Evolutionary conservation across 2,888 invertebrate species (phyloP), one percentile per base, ranked within the genome.

Genomic region (Lasioglossum oenotherae): DNA sequence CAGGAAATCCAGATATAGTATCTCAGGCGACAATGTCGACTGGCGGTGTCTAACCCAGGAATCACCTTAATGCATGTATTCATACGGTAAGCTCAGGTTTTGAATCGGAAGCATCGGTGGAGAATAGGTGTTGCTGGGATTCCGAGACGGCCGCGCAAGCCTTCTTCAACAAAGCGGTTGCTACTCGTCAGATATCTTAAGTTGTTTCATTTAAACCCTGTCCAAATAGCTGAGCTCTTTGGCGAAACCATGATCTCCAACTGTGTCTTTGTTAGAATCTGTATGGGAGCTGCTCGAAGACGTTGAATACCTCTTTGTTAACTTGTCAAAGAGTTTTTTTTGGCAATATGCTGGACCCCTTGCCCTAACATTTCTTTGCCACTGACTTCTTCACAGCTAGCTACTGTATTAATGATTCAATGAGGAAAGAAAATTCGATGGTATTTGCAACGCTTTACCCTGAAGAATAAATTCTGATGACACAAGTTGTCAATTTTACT

Each of bases 11-110:
- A 80, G 72, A 64, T 69, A 84, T 73, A 80, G 91, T 91, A 87
- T 91, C 85, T 80, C 76, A 12, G 86, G 60, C 6, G 69, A 78
- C 67, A 78, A 87, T 75, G 76, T 57, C 64, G 77, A 35, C 64
- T 31, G 46, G 1, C 69, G 3, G 12, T 23, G 75, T 41, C 64
- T 69, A 69, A 80, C 82, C 81, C 82, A 80, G 84, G 90, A 89
- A 90, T 92, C 92, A 85, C 81, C 85, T 89, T 90, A 91, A 92
- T 93, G 91, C 92, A 92, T 93, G 92, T 92, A 93, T 93, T 92
- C 93, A 93, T 93, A 87, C 88, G 84, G 87, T 91, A 91, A 92
- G 90, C 92, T 85, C 49, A 27, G 80, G 74, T 89, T 90, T 91
- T 91, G 88, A 92, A 92, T 92, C 89, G 87, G 82, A 84, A 82